Conservation (phyloP, 2,797 vertebrate genomes). For the Natrix natrix region DNA sequence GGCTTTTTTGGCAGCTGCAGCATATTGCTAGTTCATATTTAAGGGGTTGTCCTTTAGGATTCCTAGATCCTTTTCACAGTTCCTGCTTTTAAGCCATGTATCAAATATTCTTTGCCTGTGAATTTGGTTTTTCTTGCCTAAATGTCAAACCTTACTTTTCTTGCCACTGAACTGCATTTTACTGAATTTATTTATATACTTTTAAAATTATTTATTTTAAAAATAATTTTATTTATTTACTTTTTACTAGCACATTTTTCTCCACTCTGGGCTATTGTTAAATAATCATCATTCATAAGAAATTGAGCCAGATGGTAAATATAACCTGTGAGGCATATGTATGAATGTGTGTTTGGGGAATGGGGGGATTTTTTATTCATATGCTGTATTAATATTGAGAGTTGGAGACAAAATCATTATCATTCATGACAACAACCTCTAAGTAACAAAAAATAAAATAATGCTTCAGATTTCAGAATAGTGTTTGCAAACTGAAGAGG, state of each 20-base stretch:
- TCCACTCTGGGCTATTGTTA: slow-evolving; percentile 13
- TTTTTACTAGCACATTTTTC: not conserved
- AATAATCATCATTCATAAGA: slow-evolving; percentile 23
- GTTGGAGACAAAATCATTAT: not conserved
- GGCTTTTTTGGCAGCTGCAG: not conserved
- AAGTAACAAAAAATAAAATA: not conserved
- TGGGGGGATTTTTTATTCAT: not conserved
- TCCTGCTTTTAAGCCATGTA: not conserved
- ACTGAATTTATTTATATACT: not conserved
- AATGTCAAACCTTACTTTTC: not conserved
- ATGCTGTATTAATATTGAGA: slow-evolving; percentile 16
- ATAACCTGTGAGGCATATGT: slow-evolving; percentile 22
- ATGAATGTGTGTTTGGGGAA: not conserved
- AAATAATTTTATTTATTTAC: not conserved
- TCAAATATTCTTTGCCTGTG: not conserved
- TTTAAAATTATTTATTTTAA: not conserved
- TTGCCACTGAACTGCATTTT: not conserved
- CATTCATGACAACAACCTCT: not conserved
- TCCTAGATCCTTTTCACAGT: not conserved
- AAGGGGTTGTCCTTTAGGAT: not conserved
- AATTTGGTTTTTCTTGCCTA: not conserved
- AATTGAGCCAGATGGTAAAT: slow-evolving; percentile 29
- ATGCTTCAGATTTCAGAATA: not conserved
- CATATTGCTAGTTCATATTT: not conserved
- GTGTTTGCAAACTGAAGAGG: not conserved